Percentiles rank a stretch among this genome's conserved stretches.
Evolutionary conservation across 2,113 vertebrate genomes (phyloP).

Genomic region (Centropus bengalensis): DNA sequence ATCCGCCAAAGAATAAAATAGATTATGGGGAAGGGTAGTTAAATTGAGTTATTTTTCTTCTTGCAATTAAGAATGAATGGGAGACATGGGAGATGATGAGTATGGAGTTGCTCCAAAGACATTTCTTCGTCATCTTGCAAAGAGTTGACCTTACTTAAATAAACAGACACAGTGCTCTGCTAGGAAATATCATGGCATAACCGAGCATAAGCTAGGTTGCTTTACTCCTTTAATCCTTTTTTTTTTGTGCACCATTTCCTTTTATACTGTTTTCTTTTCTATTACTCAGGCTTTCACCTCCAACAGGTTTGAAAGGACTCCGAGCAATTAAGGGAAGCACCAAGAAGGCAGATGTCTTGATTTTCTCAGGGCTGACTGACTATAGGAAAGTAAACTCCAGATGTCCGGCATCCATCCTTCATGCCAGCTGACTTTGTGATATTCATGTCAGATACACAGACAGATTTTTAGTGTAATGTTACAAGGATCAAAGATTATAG

Average conservation of each 20-base stretch:
- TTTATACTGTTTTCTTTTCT: not conserved
- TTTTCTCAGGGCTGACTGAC: not conserved
- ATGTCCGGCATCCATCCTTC: not conserved
- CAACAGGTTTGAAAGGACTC: not conserved
- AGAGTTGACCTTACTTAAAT: not conserved
- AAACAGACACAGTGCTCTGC: rapidly evolving
- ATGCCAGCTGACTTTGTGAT: not conserved
- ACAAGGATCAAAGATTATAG: not conserved
- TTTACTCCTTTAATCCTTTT: not conserved
- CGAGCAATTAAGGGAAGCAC: not conserved
- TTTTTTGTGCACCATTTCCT: not conserved
- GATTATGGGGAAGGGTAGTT: rapidly evolving
- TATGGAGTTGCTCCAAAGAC: not conserved
- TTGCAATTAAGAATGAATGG: not conserved
- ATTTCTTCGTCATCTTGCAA: not conserved
- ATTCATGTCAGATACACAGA: not conserved
- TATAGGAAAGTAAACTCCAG: not conserved
- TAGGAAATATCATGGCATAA: not conserved
- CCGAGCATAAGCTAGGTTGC: not conserved
- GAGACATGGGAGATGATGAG: not conserved
- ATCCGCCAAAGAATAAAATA: not conserved
- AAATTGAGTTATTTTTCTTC: not conserved
- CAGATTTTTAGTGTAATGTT: not conserved
- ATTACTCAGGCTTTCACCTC: not conserved
- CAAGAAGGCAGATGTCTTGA: not conserved